Conservation (phyloP, 2,888 invertebrate genomes). For the Mesorhabditis belari region DNA sequence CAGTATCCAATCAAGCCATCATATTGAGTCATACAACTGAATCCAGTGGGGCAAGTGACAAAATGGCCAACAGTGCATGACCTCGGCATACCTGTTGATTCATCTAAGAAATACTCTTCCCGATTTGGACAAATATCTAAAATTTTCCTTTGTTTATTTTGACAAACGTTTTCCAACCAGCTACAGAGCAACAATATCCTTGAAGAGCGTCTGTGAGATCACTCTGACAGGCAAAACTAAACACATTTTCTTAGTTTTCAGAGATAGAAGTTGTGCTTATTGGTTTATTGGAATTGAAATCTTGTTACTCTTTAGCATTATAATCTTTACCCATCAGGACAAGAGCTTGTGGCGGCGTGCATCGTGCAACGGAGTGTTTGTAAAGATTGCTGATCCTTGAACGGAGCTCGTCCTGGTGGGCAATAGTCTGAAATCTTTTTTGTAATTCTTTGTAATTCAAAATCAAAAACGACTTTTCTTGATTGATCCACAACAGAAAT, state of each 20-base stretch:
- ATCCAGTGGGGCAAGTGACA: conserved; percentile 35
- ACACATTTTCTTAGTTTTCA: no score
- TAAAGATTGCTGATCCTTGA: conserved; percentile 27
- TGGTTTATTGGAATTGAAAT: no score
- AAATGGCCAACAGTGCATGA: conserved; percentile 37
- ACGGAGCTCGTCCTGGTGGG: conserved; percentile 34
- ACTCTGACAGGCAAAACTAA: conserved; percentile 27
- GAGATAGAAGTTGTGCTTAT: no score
- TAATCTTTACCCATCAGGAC: conserved; percentile 23
- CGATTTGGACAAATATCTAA: conserved; percentile 35
- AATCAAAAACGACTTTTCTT: conserved; percentile 12
- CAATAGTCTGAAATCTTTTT: conserved; percentile 26
- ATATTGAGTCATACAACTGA: conserved; percentile 27
- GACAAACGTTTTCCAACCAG: conserved; percentile 9
- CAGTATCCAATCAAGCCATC: conserved; percentile 34
- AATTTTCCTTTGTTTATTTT: not conserved
- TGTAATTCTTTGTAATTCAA: not conserved
- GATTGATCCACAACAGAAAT: conserved; percentile 39
- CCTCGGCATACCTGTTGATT: conserved; percentile 34
- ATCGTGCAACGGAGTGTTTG: conserved; percentile 38
- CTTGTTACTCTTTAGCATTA: not conserved
- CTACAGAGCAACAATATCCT: conserved; percentile 36
- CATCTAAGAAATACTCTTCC: conserved; percentile 39
- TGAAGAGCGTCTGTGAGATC: conserved; percentile 35
- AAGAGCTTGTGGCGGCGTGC: conserved; percentile 31